phyloP scores from a whole-genome alignment of 2,113 vertebrate genomes.

The Penelope pileata region DNA sequence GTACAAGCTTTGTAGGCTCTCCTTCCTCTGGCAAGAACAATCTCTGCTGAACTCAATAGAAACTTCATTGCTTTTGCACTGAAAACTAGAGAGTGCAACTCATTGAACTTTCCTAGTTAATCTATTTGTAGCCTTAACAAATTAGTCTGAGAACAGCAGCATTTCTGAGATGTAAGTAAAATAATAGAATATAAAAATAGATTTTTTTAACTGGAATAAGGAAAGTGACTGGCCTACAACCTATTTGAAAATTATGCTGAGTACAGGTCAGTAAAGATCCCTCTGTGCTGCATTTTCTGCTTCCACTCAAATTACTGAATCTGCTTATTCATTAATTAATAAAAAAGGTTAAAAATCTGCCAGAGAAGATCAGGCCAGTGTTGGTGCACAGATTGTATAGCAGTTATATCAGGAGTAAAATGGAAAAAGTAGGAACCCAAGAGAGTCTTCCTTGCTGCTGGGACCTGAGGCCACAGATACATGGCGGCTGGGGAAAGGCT shows the following conservation, averaged over 20 bases:
- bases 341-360: not conserved
- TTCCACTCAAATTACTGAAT: not conserved
- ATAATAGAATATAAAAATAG: not conserved
- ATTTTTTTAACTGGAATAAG: not conserved
- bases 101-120: not conserved
- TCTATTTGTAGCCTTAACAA: not conserved
- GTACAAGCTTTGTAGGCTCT: not conserved
- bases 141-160: not conserved
- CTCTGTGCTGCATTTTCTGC: not conserved
- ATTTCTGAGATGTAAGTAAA: not conserved
- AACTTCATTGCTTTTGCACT: not conserved
- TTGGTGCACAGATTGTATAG: not conserved
- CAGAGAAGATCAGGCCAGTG: not conserved
- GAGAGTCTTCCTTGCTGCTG: fast-evolving
- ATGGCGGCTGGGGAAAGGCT: fast-evolving
- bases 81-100: not conserved
- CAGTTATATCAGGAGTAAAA: not conserved
- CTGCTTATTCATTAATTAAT: not conserved
- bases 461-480: not conserved
- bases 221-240: not conserved
- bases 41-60: not conserved
- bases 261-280: not conserved
- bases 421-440: fast-evolving
- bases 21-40: not conserved
- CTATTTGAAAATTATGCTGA: not conserved